Evolutionary conservation across 1,140 invertebrate species (phyloP), one percentile per base, ranked within the genome.

Genomic region (Sarcophaga peregrina): DNA sequence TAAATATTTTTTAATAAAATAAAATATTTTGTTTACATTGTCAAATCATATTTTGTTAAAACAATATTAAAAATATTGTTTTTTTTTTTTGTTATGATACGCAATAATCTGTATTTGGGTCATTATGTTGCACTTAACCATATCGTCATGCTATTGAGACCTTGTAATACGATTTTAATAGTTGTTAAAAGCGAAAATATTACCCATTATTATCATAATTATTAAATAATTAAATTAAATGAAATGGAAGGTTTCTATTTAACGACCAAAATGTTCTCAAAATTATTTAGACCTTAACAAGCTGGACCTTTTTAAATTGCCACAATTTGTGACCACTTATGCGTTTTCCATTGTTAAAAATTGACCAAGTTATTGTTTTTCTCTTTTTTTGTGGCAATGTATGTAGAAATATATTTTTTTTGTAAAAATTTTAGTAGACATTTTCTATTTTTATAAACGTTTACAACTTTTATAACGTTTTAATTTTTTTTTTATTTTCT

Each of bases 231-330:
- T 78, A 50, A 50, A 7, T 52, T 47, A 68, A 68, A 5, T n/a
- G 62, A 17, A 68, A 7, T 20, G 15, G 6, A 20, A 20, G 17
- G 20, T 68, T 68, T 9, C 20, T 10, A 10, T 9, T 52, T 52
- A 45, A 45, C 45, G 73, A 45, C 3, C 17, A 78, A 78, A 78
- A 10, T 78, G 75, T 78, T 78, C 75, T 78, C 75, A 78, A 78
- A 78, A 78, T 78, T 52, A 78, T 50, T 78, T 52, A 78, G 75
- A 78, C 75, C 75, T 47, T 78, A 78, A 78, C 75, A 76, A 48
- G 45, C 74, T 76, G 47, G 75, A 6, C 48, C 48, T 74, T 46
- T 52, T 52, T 68, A 52, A 78, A 78, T 78, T 78, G 75, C 75
- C 75, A 78, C 75, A 78, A 78, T 50, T 78, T 78, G 75, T 78